Evolutionary conservation across 2,797 vertebrate species (phyloP), one percentile per base, ranked within the genome.

Genomic region (Chloroceryle amazona): DNA sequence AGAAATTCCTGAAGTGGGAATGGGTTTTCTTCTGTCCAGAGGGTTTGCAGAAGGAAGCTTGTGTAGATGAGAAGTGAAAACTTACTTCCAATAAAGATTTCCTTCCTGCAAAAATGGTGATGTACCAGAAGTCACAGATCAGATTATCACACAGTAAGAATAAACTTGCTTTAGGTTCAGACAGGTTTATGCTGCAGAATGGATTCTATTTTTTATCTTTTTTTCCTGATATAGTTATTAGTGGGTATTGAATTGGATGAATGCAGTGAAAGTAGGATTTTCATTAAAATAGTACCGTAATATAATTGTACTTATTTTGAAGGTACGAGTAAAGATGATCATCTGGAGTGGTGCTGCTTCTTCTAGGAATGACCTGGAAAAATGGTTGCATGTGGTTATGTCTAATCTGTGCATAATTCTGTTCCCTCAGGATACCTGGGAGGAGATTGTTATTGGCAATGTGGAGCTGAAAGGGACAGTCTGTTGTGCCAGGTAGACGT

Each of bases 381-480:
- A 84, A 29, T 16, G 39, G 6, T 52, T 95, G 37, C 18, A 6
- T 31, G 18, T 62, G 25, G 13, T 2, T 70, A 3, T 52, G 49
- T 70, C 51, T 91, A 49, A 94, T 29, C 15, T 55, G 26, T 90
- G 63, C 23, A 5, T 74, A 51, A 85, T 39, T 93, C 8, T 79
- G 57, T 61, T 93, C 60, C 49, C 22, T 74, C 67, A 99, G 99
- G 99, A 99, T 93, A 98, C 98, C 5, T 99, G 99, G 99, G 96
- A 99, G 7, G 98, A 99, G 62, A 62, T 99, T 86, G 98, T 99
- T 96, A 99, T 99, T 94, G 99, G 99, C 20, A 94, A 97, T 7
- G 98, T 98, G 95, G 98, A 98, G 68, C 90, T 99, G 96, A 99
- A 98, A 86, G 98, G 99, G 61, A 97, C 98, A 0, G 98, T 99